Conservation (phyloP, 2,888 invertebrate species). For the Oxycera nigricornis region DNA sequence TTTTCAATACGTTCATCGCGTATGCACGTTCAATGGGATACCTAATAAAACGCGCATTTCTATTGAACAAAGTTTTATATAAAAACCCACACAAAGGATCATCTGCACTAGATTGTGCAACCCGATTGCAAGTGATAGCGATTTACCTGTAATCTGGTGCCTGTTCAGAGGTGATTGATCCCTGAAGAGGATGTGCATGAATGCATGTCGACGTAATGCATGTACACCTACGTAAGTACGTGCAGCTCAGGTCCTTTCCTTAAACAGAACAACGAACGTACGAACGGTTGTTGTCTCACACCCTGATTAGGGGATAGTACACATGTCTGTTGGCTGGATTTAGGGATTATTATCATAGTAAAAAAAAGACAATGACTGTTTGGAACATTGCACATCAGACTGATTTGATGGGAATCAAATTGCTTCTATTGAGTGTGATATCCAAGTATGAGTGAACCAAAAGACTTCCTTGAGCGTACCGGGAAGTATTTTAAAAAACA, state of each 20-base stretch:
- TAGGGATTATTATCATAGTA: neutral
- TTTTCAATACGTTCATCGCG: neutral
- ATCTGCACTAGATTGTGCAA: slow-evolving; percentile 4
- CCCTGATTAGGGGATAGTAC: slow-evolving; percentile 3
- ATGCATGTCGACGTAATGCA: neutral
- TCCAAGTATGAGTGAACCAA: neutral
- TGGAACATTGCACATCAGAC: neutral
- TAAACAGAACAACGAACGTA: neutral
- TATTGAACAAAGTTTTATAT: slow-evolving; percentile 9
- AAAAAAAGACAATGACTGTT: neutral
- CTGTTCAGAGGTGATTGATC: slow-evolving; percentile 35
- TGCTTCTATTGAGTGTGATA: neutral
- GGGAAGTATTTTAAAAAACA: neutral
- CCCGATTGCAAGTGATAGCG: slow-evolving; percentile 1
- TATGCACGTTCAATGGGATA: neutral
- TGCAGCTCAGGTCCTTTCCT: neutral
- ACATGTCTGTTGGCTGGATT: neutral
- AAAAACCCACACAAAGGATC: slow-evolving; percentile 25
- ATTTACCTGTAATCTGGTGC: slow-evolving; percentile 34
- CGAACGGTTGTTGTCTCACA: slow-evolving; percentile 22
- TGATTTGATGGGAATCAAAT: neutral
- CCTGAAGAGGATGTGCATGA: slow-evolving; percentile 31
- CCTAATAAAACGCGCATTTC: slow-evolving; percentile 13
- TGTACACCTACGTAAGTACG: neutral
- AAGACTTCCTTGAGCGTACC: neutral